Evolutionary conservation across 2,113 vertebrate species (phyloP).

Genomic region (Gadus chalcogrammus): DNA sequence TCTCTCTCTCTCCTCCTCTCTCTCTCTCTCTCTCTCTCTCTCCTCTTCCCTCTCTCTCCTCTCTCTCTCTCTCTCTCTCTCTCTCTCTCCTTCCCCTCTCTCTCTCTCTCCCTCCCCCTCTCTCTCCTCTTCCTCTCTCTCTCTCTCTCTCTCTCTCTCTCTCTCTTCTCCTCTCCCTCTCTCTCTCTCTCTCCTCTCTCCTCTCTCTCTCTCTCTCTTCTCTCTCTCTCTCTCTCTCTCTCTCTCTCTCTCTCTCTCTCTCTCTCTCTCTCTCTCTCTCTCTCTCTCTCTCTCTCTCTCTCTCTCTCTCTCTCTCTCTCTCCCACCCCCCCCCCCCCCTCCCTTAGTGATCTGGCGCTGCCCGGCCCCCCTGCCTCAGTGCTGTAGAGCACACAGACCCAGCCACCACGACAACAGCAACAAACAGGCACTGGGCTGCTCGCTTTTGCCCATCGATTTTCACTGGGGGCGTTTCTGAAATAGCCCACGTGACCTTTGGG

Average conservation of each 20-base stretch:
- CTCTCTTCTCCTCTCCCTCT: constrained; percentile 16
- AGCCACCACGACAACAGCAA: constrained; percentile 39
- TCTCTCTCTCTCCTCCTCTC: constrained; percentile 14
- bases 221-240: no score
- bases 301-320: no score
- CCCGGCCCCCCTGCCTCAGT: constrained; percentile 45
- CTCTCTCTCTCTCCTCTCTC: constrained; percentile 13
- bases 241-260: constrained; percentile 36
- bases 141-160: no score
- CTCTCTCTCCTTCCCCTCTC: not conserved
- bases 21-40: no score
- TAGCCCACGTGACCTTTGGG: constrained; percentile 75
- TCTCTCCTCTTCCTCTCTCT: no score
- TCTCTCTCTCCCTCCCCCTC: constrained; percentile 35
- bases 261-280: no score
- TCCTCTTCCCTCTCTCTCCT: no score
- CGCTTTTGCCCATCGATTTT: constrained; percentile 77
- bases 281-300: no score
- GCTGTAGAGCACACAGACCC: constrained; percentile 52
- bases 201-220: no score
- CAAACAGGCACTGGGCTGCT: constrained; percentile 64
- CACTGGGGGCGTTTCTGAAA: constrained; percentile 75
- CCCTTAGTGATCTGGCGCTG: constrained; percentile 43
- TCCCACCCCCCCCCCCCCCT: constrained; percentile 22
- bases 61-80: no score